Evolutionary conservation across 1,140 invertebrate genomes (phyloP), one percentile per base, ranked within the genome.

Genomic region (Aricia agestis): DNA sequence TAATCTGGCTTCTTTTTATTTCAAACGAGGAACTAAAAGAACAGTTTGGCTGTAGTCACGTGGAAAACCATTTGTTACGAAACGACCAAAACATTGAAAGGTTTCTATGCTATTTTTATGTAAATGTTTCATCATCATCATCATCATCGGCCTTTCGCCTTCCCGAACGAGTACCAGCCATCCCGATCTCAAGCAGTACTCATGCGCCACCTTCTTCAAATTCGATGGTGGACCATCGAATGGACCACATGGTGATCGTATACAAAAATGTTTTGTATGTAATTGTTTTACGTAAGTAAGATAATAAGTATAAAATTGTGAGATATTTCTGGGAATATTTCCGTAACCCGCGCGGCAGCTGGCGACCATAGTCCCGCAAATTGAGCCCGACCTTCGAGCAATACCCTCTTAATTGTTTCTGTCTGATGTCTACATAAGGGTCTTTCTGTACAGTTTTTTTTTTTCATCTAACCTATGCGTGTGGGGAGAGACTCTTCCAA

Each of bases 381-480:
- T 63, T 63, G 59, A 63, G 59, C 59, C 59, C 17, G 19, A 63
- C 59, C 19, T 63, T 63, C 18, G 19, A 25, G 18, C 18, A 63
- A 25, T 63, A 63, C 19, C 11, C 59, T 2, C 18, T 7, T 63
- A 63, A 63, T 63, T 63, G 18, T 63, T 63, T 63, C 19, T 63
- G 10, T 25, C 19, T 19, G 11, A 10, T 25, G 18, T 19, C 17
- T 25, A 63, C 59, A 19, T 25, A 63, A 63, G 18, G 59, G 19
- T 11, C 25, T 19, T 9, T 63, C 59, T 52, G 45, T 15, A 52
- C 45, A 52, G 9, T 6, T 32, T 2, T 6, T 32, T 2, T 32
- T 32, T 32, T n/a, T n/a, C n/a, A n/a, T n/a, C n/a, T n/a, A n/a
- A n/a, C n/a, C n/a, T n/a, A n/a, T n/a, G n/a, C n/a, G n/a, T n/a